A percentile compares a stretch with the other conserved stretches of the same genome.
phyloP scores from a whole-genome alignment of 2,113 vertebrate species.

The Cichladusa arquata region DNA sequence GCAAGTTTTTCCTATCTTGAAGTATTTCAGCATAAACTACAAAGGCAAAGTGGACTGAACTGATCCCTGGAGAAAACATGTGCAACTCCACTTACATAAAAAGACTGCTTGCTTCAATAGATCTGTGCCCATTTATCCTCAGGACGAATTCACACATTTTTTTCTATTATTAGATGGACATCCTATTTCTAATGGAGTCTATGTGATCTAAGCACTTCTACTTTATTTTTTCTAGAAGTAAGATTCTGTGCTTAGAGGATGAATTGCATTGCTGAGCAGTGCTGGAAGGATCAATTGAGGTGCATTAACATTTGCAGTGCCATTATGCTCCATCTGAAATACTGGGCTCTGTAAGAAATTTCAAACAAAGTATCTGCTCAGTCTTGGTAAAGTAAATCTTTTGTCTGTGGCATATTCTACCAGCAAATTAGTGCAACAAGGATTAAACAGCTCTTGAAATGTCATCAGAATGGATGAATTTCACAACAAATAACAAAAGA shows the following conservation, averaged over 20 bases:
- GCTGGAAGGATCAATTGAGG: background rate
- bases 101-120: conserved; percentile 19
- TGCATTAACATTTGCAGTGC: background rate
- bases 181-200: background rate
- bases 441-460: background rate
- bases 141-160: conserved; percentile 28
- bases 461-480: background rate
- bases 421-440: background rate
- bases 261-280: background rate
- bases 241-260: background rate
- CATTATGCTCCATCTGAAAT: background rate
- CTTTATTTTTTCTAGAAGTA: background rate
- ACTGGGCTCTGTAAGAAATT: background rate
- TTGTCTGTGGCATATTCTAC: background rate
- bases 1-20: conserved; percentile 51
- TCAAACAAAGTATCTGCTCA: background rate
- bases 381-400: background rate
- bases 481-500: background rate
- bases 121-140: conserved; percentile 8
- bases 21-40: conserved; percentile 40
- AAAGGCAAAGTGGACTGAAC: conserved; percentile 44
- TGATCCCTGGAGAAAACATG: conserved; percentile 45
- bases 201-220: background rate
- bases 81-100: conserved; percentile 31
- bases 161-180: conserved; percentile 20